Evolutionary conservation across 2,888 invertebrate genomes (phyloP).

Genomic region (Brenthis ino): DNA sequence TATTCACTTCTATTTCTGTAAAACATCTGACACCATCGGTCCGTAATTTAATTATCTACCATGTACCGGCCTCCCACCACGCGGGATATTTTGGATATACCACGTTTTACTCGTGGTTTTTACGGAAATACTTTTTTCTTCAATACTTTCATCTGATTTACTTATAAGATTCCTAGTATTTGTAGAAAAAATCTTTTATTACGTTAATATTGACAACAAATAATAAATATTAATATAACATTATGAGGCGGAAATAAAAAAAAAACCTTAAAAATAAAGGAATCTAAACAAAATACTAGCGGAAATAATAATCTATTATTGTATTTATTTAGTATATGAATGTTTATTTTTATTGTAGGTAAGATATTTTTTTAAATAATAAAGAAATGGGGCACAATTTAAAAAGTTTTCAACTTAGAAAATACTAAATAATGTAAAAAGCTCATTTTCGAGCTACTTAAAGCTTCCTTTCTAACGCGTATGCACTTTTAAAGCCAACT

Average conservation of each 20-base stretch:
- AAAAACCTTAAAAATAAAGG: no score
- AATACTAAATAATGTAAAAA: slow-evolving; percentile 13
- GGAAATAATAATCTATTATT: no score
- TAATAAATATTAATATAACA: no score
- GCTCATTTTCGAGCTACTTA: slow-evolving; percentile 3
- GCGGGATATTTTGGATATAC: slow-evolving; percentile 36
- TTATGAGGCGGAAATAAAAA: no score
- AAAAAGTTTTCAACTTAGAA: background rate
- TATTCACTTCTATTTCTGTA: slow-evolving; percentile 36
- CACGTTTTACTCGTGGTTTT: slow-evolving; percentile 27
- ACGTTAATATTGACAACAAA: no score
- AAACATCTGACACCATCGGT: slow-evolving; percentile 32
- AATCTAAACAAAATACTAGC: no score
- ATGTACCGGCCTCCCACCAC: slow-evolving; percentile 39
- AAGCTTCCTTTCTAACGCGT: slow-evolving; percentile 9
- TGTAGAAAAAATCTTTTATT: no score
- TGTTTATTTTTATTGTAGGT: no score
- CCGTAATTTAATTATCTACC: slow-evolving; percentile 39
- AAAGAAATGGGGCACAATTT: no score
- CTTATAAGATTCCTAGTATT: no score
- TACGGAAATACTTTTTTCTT: background rate
- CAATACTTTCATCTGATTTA: background rate
- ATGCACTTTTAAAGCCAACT: slow-evolving; percentile 35
- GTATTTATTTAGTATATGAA: no score
- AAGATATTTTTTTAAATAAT: no score